phyloP scores from a whole-genome alignment of 2,113 vertebrate genomes.

The Terrapene triunguis region DNA sequence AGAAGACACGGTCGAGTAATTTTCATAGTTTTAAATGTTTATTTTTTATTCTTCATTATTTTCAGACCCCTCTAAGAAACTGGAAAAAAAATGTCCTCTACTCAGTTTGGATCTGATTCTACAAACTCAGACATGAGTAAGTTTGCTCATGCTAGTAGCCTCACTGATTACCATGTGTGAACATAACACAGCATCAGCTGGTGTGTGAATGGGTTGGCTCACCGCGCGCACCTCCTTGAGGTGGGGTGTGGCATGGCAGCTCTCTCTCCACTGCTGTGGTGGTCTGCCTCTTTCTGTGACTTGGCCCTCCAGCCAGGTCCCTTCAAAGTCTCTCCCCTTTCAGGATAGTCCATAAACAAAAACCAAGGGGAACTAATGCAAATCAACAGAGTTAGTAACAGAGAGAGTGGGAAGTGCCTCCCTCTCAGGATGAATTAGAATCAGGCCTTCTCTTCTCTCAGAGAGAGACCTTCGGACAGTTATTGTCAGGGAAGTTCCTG shows the following conservation, averaged over 20 bases:
- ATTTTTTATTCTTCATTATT: background rate
- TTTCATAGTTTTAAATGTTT: background rate
- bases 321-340: background rate
- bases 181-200: background rate
- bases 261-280: background rate
- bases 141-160: background rate
- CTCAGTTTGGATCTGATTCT: background rate
- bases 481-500: background rate
- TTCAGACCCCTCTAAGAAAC: background rate
- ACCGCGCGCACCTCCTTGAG: background rate
- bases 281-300: background rate
- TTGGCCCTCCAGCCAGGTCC: too few relatives aligned
- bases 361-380: background rate
- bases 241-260: background rate
- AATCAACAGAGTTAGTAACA: background rate
- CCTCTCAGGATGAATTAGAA: background rate
- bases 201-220: too few relatives aligned
- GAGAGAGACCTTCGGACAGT: background rate
- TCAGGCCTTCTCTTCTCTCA: background rate
- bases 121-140: background rate
- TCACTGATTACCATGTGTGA: background rate
- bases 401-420: background rate
- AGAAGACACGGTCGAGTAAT: background rate
- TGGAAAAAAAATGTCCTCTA: background rate
- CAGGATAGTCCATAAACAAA: background rate